Evolutionary conservation across 2,113 vertebrate species (phyloP).

Genomic region (Azemiops feae): DNA sequence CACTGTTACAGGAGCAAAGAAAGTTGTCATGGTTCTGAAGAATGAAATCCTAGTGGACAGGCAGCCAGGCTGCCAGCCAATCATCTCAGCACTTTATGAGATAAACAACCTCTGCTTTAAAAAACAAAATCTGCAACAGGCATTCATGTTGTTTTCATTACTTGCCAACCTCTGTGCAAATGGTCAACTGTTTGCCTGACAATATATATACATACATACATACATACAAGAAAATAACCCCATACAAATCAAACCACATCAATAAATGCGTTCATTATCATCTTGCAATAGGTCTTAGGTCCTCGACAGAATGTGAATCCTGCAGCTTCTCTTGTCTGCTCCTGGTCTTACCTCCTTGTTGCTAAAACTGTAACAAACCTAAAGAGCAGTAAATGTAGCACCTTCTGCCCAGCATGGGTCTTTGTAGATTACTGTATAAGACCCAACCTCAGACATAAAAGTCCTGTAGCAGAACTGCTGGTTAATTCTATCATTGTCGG

Average conservation of each 20-base stretch:
- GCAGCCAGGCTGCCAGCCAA: neutral
- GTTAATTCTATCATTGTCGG: neutral
- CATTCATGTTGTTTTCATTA: conserved; percentile 18
- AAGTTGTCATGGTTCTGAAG: neutral
- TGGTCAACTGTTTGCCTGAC: conserved; percentile 3
- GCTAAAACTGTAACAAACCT: neutral
- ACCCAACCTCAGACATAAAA: neutral
- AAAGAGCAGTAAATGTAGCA: neutral
- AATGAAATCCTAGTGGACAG: neutral
- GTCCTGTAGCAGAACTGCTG: neutral
- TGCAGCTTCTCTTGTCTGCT: neutral
- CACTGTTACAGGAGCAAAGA: neutral
- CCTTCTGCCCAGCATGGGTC: neutral
- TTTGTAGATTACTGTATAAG: neutral
- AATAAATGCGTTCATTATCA: neutral
- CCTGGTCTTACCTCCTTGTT: neutral
- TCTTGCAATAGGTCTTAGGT: neutral
- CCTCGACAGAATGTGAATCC: neutral
- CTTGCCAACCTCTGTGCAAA: conserved; percentile 17
- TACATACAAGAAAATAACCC: neutral
- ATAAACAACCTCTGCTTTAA: neutral
- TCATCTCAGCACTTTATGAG: neutral
- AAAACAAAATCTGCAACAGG: neutral
- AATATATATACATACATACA: too few species aligned
- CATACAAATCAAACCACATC: conserved; percentile 16